Percentiles rank a stretch among this genome's conserved stretches.
phyloP scores from a whole-genome alignment of 2,888 invertebrate genomes.

The Leptothorax acervorum region DNA sequence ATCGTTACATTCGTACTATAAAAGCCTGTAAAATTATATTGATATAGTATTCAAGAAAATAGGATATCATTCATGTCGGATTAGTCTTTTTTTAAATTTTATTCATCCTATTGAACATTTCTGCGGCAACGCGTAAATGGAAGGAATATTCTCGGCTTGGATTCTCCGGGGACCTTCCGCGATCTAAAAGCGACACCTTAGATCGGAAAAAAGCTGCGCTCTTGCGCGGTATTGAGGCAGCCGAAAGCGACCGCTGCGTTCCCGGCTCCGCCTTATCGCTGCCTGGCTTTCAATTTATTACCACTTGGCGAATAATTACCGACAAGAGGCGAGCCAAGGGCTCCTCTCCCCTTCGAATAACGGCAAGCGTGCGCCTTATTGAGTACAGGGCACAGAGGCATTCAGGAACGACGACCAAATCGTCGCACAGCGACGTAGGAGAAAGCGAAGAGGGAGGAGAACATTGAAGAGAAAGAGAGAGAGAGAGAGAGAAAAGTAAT shows the following conservation, averaged over 20 bases:
- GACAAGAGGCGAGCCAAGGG: conserved; percentile 71
- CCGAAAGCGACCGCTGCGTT: conserved; percentile 42
- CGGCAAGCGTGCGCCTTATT: conserved; percentile 72
- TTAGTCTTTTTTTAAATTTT: not conserved
- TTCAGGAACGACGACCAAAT: conserved; percentile 74
- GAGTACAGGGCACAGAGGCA: conserved; percentile 71
- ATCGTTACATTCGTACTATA: not conserved
- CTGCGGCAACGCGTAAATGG: conserved; percentile 2
- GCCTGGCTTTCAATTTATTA: conserved; percentile 78
- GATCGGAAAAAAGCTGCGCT: conserved; percentile 58
- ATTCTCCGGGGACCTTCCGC: conserved; percentile 16
- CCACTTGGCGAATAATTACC: conserved; percentile 82
- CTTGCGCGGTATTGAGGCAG: conserved; percentile 41
- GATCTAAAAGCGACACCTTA: conserved; percentile 46
- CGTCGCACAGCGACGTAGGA: conserved; percentile 53
- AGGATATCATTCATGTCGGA: not conserved
- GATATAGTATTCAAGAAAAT: not conserved
- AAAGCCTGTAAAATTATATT: not conserved
- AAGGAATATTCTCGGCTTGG: conserved; percentile 13
- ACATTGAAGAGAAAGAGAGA: conserved; percentile 57
- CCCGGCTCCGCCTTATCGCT: conserved; percentile 67
- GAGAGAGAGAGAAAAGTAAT: conserved; percentile 71
- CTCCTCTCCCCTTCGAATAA: conserved; percentile 68
- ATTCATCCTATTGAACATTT: not conserved
- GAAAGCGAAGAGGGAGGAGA: conserved; percentile 29